These are phyloP conservation scores for Aspidiotus rigidus DNA, from an alignment of 2,888 invertebrate genomes.

Conservation along the genomic window DNA sequence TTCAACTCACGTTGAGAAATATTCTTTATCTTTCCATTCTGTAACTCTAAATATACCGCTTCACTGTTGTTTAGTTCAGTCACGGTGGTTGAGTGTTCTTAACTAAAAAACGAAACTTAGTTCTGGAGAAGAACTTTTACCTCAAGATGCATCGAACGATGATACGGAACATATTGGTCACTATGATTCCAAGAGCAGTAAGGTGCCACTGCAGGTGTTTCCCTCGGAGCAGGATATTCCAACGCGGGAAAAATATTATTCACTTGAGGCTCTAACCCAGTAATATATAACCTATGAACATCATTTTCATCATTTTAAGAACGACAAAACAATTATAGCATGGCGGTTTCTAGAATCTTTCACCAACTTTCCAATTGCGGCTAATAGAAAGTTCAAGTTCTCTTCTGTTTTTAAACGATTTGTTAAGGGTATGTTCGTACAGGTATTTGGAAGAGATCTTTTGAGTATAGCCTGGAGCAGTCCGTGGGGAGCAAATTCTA, in stretches of 20 bases:
- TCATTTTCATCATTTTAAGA: background rate
- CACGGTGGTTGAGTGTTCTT: too few species aligned
- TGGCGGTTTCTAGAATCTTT: background rate
- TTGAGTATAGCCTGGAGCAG: slow-evolving; percentile 78
- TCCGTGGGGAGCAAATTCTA: slow-evolving; percentile 86
- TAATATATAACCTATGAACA: slow-evolving; percentile 53
- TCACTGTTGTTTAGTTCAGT: background rate
- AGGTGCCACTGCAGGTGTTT: slow-evolving; percentile 74
- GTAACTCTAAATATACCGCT: background rate
- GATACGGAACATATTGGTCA: slow-evolving; percentile 59
- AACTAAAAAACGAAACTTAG: too few species aligned
- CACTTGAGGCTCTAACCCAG: slow-evolving; percentile 64
- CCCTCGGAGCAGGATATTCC: slow-evolving; percentile 70
- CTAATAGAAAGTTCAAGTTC: slow-evolving; percentile 43
- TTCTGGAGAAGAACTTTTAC: background rate
- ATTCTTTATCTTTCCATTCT: too few species aligned
- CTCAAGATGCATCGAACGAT: slow-evolving; percentile 40
- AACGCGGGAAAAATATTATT: slow-evolving; percentile 66
- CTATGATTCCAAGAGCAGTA: slow-evolving; percentile 71
- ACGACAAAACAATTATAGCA: background rate
- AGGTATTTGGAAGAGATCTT: slow-evolving; percentile 51
- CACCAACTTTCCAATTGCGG: slow-evolving; percentile 45
- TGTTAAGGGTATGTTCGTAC: slow-evolving; percentile 33
- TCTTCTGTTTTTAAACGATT: slow-evolving; percentile 42
- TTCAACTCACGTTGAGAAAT: too few species aligned